These are phyloP conservation scores for Chrysolina americana DNA, from an alignment of 2,888 invertebrate species.

Conservation along the genomic window DNA sequence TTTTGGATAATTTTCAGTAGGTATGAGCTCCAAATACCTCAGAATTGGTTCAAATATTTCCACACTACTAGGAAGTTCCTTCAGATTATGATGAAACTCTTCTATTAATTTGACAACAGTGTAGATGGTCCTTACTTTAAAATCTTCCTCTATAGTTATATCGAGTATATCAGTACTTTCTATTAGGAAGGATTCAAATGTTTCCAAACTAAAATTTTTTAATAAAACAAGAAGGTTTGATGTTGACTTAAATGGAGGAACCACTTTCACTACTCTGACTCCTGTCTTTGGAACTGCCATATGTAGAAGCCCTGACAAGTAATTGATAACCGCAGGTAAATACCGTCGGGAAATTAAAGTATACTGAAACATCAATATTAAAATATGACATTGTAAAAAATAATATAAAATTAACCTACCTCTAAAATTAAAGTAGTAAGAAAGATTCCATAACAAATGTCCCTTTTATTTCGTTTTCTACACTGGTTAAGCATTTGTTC, in stretches of 20 bases:
- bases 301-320: conserved; percentile 82
- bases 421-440: conserved; percentile 82
- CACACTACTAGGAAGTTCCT: conserved; percentile 62
- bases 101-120: conserved; percentile 73
- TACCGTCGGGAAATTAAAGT: conserved; percentile 84
- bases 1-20: conserved; percentile 76
- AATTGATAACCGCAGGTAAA: conserved; percentile 86
- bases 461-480: conserved; percentile 75
- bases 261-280: conserved; percentile 75
- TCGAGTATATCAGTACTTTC: conserved; percentile 73
- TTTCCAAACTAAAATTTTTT: conserved; percentile 39
- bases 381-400: neutral
- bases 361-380: conserved; percentile 72
- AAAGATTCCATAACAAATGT: conserved; percentile 85
- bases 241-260: conserved; percentile 79
- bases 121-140: conserved; percentile 76
- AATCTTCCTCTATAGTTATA: conserved; percentile 74
- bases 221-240: conserved; percentile 71
- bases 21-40: conserved; percentile 73
- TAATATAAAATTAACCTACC: conserved; percentile 66
- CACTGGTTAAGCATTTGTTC: conserved; percentile 82
- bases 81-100: conserved; percentile 74
- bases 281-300: conserved; percentile 77
- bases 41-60: conserved; percentile 73
- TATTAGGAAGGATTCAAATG: conserved; percentile 67